These are phyloP conservation scores for Emmelina monodactyla DNA, from an alignment of 2,888 invertebrate species.

Conservation along the genomic window DNA sequence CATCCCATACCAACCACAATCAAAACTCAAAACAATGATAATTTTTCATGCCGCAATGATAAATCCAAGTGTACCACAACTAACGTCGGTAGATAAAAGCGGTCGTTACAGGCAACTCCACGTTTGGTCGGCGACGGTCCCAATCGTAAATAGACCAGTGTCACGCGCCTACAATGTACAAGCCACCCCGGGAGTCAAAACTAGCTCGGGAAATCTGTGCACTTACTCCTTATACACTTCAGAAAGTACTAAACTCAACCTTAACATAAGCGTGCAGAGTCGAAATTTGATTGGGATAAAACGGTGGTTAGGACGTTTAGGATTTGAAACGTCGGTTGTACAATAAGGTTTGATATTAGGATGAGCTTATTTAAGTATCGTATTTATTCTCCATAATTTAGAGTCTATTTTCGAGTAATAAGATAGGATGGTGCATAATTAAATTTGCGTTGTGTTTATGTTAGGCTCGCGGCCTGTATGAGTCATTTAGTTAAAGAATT, in stretches of 20 bases:
- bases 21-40: neutral
- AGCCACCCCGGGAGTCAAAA: conserved; percentile 61
- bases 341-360: no score
- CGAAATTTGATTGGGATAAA: neutral
- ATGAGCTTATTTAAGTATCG: no score
- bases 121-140: conserved; percentile 34
- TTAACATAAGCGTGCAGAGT: conserved; percentile 8
- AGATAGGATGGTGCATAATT: conserved; percentile 29
- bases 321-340: no score
- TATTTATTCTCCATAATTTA: conserved; percentile 11
- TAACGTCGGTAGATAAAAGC: conserved; percentile 6
- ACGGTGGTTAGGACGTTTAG: conserved; percentile 3
- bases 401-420: conserved; percentile 19
- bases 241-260: conserved; percentile 15
- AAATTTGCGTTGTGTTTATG: conserved; percentile 33
- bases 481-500: conserved; percentile 48
- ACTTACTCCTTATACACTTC: conserved; percentile 14
- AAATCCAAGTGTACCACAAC: neutral
- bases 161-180: conserved; percentile 58
- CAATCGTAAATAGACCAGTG: conserved; percentile 60
- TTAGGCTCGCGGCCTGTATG: conserved; percentile 29
- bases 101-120: conserved; percentile 25
- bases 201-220: conserved; percentile 44
- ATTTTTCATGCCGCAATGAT: neutral
- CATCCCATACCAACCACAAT: no score